phyloP scores from a whole-genome alignment of 2,797 vertebrate species.

The Molossus alvarezi region DNA sequence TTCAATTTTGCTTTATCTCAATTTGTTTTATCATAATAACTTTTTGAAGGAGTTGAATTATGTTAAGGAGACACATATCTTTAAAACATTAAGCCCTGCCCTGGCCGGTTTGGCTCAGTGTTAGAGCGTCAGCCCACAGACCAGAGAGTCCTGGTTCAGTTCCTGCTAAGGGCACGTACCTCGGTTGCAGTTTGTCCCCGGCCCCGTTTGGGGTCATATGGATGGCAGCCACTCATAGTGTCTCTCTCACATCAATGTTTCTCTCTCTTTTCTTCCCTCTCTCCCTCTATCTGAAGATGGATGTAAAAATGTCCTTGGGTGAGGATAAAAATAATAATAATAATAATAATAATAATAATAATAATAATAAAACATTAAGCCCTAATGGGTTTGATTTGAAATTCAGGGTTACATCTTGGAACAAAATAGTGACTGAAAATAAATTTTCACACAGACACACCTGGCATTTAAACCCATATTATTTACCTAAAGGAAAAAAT shows the following conservation, averaged over 20 bases:
- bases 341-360: neutral
- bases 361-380: neutral
- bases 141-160: too few relatives aligned
- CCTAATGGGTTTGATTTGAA: neutral
- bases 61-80: neutral
- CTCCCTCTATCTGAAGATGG: too few relatives aligned
- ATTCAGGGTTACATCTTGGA: neutral
- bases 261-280: too few relatives aligned
- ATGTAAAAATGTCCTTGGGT: too few relatives aligned
- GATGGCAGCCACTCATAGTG: too few relatives aligned
- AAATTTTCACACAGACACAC: neutral
- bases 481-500: neutral
- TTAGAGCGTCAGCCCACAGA: too few relatives aligned
- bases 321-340: too few relatives aligned
- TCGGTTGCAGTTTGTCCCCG: too few relatives aligned
- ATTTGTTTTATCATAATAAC: neutral
- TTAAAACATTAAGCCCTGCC: neutral
- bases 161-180: too few relatives aligned
- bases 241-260: too few relatives aligned
- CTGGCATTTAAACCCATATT: neutral
- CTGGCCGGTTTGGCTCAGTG: too few relatives aligned
- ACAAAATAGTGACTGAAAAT: neutral
- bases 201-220: too few relatives aligned
- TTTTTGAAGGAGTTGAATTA: neutral
- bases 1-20: neutral